These are phyloP conservation scores for Tarsius wallacei DNA, from an alignment of 2,797 vertebrate species.

Conservation along the genomic window DNA sequence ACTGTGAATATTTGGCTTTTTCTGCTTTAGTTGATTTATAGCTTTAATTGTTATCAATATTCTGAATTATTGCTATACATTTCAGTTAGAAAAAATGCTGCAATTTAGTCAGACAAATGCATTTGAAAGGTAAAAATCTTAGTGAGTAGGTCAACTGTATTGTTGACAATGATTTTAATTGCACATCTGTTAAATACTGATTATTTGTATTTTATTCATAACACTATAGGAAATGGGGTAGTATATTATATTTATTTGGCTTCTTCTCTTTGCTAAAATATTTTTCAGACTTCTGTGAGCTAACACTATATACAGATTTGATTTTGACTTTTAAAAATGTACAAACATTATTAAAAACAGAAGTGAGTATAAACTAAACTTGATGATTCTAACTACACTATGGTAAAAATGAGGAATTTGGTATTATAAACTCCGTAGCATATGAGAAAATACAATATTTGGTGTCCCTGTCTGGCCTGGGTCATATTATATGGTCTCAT, in stretches of 20 bases:
- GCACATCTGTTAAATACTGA: background rate
- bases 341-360: background rate
- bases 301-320: background rate
- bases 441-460: background rate
- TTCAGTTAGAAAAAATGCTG: background rate
- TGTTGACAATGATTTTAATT: background rate
- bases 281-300: background rate
- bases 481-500: background rate
- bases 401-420: background rate
- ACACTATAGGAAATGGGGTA: background rate
- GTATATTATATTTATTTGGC: background rate
- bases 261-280: background rate
- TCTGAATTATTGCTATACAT: background rate
- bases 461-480: background rate
- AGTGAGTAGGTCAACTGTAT: background rate
- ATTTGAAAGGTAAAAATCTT: slow-evolving; percentile 11
- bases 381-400: background rate
- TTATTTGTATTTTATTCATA: background rate
- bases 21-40: background rate
- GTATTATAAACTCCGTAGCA: background rate
- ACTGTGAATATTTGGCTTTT: background rate
- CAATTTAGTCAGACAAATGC: background rate
- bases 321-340: slow-evolving; percentile 18
- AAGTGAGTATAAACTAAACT: background rate
- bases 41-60: background rate